Conservation (phyloP, 2,797 vertebrate species). For the Buceros bicornis region DNA sequence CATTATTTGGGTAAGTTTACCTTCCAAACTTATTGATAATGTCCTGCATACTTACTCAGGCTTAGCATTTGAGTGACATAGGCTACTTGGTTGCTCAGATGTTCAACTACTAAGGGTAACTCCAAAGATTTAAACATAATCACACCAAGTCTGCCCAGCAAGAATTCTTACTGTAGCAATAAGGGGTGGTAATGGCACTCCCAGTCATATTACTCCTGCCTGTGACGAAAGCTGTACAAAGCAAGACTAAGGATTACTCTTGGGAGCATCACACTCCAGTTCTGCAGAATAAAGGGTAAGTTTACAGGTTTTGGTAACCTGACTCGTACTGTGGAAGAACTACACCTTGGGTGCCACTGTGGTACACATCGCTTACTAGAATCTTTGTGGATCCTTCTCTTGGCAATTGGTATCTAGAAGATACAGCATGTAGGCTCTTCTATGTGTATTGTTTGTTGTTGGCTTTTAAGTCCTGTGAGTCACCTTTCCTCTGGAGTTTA, state of each 20-base stretch:
- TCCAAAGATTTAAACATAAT: neutral
- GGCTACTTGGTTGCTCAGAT: neutral
- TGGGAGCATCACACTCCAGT: neutral
- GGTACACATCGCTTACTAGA: neutral
- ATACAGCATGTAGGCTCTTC: neutral
- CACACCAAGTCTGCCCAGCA: neutral
- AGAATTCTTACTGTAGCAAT: neutral
- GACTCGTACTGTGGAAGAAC: neutral
- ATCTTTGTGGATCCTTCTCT: neutral
- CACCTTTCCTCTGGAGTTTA: neutral
- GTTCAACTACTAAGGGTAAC: neutral
- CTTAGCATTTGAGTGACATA: neutral
- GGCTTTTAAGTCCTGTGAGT: neutral
- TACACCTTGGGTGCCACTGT: rapidly evolving
- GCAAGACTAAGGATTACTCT: neutral
- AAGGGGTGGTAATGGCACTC: neutral
- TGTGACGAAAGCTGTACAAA: neutral
- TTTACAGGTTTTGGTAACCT: neutral
- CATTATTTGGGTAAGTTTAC: neutral
- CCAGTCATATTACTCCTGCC: neutral
- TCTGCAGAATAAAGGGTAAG: neutral
- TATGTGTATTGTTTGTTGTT: neutral
- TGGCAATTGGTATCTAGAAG: neutral
- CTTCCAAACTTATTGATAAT: neutral
- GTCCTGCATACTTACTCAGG: neutral